A percentile compares a stretch with the other conserved stretches of the same genome.
Conservation (phyloP, 2,888 invertebrate genomes). For the Athalia rosae region DNA sequence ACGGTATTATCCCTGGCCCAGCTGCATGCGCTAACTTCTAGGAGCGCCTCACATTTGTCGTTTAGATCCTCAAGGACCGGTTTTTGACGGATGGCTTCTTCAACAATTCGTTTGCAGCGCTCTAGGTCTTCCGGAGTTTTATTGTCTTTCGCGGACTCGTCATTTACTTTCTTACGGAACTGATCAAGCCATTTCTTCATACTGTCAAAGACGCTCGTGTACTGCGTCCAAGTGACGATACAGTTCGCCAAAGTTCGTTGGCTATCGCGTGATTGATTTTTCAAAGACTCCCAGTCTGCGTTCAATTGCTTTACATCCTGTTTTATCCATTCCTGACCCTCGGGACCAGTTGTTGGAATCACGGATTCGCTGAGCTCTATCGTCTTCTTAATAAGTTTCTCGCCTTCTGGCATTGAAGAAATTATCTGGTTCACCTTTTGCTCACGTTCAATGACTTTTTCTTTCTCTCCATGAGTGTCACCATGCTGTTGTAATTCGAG, state of each 20-base stretch:
- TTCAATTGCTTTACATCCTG: slow-evolving; percentile 89
- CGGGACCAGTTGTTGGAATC: slow-evolving; percentile 85
- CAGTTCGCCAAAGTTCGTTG: slow-evolving; percentile 85
- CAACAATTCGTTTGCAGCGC: slow-evolving; percentile 83
- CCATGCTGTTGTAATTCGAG: slow-evolving; percentile 90
- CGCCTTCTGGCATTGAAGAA: slow-evolving; percentile 82
- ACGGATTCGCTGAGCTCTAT: slow-evolving; percentile 85
- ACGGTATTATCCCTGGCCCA: slow-evolving; percentile 92
- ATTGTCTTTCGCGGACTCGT: slow-evolving; percentile 80
- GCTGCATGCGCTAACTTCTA: slow-evolving; percentile 90
- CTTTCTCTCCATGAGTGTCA: slow-evolving; percentile 92
- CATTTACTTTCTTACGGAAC: slow-evolving; percentile 80
- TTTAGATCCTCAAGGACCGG: slow-evolving; percentile 88
- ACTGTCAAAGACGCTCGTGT: slow-evolving; percentile 82
- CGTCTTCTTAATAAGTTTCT: slow-evolving; percentile 83
- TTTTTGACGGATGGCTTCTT: slow-evolving; percentile 86
- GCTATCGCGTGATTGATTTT: slow-evolving; percentile 85
- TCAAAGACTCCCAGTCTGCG: slow-evolving; percentile 88
- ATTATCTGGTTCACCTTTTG: slow-evolving; percentile 83
- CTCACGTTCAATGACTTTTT: slow-evolving; percentile 84
- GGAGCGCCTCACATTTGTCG: slow-evolving; percentile 89
- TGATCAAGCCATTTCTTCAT: slow-evolving; percentile 86
- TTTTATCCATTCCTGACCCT: slow-evolving; percentile 87
- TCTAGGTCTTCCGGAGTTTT: slow-evolving; percentile 87
- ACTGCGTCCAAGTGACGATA: slow-evolving; percentile 88